These are phyloP conservation scores for Drosophila grimshawi DNA, from an alignment of 1,140 invertebrate species.

Conservation along the genomic window DNA sequence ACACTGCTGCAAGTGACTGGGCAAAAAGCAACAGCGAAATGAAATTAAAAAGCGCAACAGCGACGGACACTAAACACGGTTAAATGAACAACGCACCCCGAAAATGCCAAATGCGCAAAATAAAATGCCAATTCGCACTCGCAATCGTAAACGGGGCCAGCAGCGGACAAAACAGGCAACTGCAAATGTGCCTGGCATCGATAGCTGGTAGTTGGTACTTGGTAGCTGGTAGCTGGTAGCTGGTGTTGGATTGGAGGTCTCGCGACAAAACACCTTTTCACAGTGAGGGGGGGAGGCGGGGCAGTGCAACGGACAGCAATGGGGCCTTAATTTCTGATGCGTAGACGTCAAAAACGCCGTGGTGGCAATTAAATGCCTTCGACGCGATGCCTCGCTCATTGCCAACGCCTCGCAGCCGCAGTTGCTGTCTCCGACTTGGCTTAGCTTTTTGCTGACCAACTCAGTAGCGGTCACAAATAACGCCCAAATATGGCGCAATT, in stretches of 20 bases:
- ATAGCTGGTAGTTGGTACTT: neutral
- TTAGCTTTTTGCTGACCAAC: conserved; percentile 24
- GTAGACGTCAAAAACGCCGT: conserved; percentile 67
- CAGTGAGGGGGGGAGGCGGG: conserved; percentile 10
- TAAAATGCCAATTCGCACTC: conserved; percentile 83
- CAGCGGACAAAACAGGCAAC: neutral
- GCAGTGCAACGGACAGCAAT: neutral
- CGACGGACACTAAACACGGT: conserved; percentile 72
- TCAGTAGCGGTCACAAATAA: conserved; percentile 66
- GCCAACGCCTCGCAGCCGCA: conserved; percentile 62
- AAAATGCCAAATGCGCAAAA: conserved; percentile 79
- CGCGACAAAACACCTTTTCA: conserved; percentile 71
- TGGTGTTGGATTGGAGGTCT: conserved; percentile 20
- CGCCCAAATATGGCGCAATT: conserved; percentile 82
- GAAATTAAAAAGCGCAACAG: conserved; percentile 74
- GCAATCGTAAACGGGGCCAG: neutral
- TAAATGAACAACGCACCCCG: conserved; percentile 71
- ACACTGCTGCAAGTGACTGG: neutral
- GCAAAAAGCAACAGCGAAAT: conserved; percentile 38
- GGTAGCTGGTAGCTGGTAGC: neutral
- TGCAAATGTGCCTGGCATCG: neutral
- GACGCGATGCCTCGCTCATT: conserved; percentile 43
- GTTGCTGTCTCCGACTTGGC: neutral
- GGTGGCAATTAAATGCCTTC: conserved; percentile 79
- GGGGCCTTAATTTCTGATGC: conserved; percentile 46